Evolutionary conservation across 2,797 vertebrate genomes (phyloP).

Genomic region (Todus mexicanus): DNA sequence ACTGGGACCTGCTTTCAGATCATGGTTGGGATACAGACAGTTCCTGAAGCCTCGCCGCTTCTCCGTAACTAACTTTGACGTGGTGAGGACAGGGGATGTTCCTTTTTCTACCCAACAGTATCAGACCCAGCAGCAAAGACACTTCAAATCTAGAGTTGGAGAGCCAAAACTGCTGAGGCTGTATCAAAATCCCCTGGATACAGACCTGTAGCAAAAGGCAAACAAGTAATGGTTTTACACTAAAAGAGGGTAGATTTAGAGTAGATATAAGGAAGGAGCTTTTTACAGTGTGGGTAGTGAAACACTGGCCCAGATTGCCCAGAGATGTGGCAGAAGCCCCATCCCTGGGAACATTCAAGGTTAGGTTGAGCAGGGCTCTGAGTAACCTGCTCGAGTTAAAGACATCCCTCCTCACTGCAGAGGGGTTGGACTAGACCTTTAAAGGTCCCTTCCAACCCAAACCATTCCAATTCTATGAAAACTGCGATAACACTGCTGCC

Average conservation of each 20-base stretch:
- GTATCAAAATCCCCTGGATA: neutral
- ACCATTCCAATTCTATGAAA: neutral
- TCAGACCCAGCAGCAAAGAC: neutral
- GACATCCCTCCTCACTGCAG: neutral
- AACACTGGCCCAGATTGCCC: neutral
- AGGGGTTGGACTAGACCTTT: neutral
- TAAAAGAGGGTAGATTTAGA: neutral
- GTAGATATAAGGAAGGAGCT: neutral
- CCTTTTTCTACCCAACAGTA: neutral
- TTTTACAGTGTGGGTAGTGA: neutral
- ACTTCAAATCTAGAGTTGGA: neutral
- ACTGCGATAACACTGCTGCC: neutral
- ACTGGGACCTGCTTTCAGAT: neutral
- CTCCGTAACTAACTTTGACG: neutral
- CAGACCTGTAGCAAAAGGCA: neutral
- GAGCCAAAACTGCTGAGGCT: neutral
- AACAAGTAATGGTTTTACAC: neutral
- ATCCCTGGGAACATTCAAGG: neutral
- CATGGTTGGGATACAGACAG: neutral
- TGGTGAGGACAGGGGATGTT: rapidly evolving
- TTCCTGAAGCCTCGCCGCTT: neutral
- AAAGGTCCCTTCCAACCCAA: neutral
- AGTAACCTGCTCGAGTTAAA: neutral
- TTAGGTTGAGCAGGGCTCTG: neutral
- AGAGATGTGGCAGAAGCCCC: neutral